Evolutionary conservation across 2,113 vertebrate species (phyloP).

Genomic region (Nycticryphes semicollaris): DNA sequence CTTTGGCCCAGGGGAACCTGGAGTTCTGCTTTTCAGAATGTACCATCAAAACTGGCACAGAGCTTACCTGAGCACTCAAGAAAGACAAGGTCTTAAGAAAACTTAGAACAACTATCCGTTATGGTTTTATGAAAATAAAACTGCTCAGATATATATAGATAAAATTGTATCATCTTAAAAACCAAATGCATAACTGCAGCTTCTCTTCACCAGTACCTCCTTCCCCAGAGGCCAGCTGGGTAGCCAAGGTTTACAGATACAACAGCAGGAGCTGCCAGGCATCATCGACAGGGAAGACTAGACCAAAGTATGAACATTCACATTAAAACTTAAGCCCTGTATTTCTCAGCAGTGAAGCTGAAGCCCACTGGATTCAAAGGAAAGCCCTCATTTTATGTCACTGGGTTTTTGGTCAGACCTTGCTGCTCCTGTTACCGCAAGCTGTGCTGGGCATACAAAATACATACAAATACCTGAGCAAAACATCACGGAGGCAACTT

Average conservation of each 20-base stretch:
- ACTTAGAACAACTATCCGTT: not conserved
- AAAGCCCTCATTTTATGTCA: not conserved
- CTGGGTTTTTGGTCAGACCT: not conserved
- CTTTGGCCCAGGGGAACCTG: not conserved
- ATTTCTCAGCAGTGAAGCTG: not conserved
- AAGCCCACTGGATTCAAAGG: not conserved
- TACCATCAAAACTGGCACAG: not conserved
- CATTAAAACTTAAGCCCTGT: not conserved
- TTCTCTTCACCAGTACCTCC: not conserved
- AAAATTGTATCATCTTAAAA: not conserved
- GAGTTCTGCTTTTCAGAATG: not conserved
- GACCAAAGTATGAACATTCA: not conserved
- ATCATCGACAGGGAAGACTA: not conserved
- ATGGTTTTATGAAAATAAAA: not conserved
- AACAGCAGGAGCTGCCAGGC: not conserved
- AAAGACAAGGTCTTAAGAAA: not conserved
- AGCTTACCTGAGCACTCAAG: not conserved
- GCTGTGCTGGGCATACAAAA: not conserved
- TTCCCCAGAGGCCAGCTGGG: not conserved
- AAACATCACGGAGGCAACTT: not conserved
- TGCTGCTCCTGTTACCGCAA: not conserved
- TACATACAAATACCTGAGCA: not conserved
- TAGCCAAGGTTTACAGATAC: not conserved
- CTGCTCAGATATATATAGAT: not conserved
- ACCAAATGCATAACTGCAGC: not conserved